Conservation (phyloP, 1,140 invertebrate genomes). For the Propsilocerus akamusi region DNA sequence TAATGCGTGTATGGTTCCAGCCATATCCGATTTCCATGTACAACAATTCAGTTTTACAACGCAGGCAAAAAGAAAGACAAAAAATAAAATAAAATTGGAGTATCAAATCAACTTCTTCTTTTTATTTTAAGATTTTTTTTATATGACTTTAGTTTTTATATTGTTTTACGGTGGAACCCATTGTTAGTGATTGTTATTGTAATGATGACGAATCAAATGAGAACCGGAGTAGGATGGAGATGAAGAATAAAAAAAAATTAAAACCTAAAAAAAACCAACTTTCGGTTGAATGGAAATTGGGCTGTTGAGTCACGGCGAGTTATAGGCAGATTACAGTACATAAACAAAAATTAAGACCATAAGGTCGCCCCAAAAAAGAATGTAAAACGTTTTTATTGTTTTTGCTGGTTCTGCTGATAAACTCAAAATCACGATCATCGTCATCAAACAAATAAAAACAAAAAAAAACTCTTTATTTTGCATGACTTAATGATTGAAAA, state of each 20-base stretch:
- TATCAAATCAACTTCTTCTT: not conserved
- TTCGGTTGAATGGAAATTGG: no score
- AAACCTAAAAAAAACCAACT: no score
- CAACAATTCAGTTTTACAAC: not conserved
- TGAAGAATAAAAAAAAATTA: not conserved
- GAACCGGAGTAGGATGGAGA: not conserved
- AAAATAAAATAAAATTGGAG: not conserved
- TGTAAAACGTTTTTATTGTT: no score
- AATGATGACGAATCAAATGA: conserved; percentile 1
- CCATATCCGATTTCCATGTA: not conserved
- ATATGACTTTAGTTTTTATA: not conserved
- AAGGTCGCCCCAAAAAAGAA: no score
- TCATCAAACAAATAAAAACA: no score
- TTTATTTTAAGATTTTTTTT: not conserved
- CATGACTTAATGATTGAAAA: no score
- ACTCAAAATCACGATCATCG: no score
- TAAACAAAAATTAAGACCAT: no score
- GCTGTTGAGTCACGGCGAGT: no score
- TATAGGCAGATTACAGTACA: no score
- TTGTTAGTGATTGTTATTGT: not conserved
- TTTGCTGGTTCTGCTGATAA: no score
- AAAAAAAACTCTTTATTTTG: no score
- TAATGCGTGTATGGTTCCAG: not conserved
- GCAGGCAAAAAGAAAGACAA: not conserved
- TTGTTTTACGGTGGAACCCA: not conserved